Base-by-base conservation (phyloP, 2,888 invertebrate genomes). In the Cerceris rybyensis region DNA sequence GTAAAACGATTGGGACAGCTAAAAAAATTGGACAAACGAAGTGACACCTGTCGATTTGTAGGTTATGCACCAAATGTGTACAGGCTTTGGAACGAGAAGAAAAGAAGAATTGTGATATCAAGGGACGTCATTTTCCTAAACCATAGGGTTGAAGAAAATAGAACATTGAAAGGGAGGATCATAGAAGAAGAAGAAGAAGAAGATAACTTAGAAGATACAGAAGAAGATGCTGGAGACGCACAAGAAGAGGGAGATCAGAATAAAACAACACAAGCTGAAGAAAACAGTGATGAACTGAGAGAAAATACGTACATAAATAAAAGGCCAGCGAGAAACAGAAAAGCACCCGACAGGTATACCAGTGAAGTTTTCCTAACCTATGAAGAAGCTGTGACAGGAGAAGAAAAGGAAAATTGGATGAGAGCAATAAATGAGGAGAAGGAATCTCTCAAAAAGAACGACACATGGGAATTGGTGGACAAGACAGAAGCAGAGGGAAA, bases 1-100 rank as follows among this genome's bases (percentile, higher is more conserved):
- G 83, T 82, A 11, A 87, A 90, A 79, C 63, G 74, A 5, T 46
- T 88, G 8, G 80, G 78, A 41, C 70, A 84, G 8, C n/a, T 83
- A 11, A 83, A 81, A 70, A 90, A 90, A 79, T 68, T 90, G 9
- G 86, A 90, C 49, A n/a, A 66, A 17, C 78, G 88, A 78, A 85
- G 77, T 67, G 80, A 83, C 66, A 84, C 87, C 57, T 79, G 67
- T n/a, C 76, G 77, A n/a, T 85, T 89, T 58, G 75, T 89, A 43
- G 80, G 85, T 5, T 87, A 86, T 64, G 52, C 80, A 2, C 55
- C 76, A 14, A 81, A 85, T 72, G 81, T 71, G 7, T 88, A 86
- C 67, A 80, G 82, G 41, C 75, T 84, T 41, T 86, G 81, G 80
- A 80, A 85, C 65, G 80, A 81, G 43, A 39, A 78, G 9, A 80